Conservation (phyloP, 2,113 vertebrate species). For the Grammomys dolichurus region DNA sequence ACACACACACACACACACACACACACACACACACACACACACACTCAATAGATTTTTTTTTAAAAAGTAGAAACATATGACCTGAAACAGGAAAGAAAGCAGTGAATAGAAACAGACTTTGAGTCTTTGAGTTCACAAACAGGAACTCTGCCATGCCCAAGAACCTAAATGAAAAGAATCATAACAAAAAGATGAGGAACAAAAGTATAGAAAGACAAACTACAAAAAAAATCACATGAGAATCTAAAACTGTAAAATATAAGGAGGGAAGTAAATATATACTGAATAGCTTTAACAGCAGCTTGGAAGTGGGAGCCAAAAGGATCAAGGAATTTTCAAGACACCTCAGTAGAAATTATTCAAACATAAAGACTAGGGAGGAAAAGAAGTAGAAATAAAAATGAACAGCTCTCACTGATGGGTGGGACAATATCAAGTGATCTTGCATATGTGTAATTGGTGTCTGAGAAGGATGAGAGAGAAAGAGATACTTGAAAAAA, state of each 20-base stretch:
- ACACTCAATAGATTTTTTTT: background rate
- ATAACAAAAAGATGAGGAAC: constrained; percentile 2
- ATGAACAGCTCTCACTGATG: background rate
- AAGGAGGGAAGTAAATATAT: constrained; percentile 34
- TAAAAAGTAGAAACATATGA: constrained; percentile 20
- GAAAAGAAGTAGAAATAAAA: constrained; percentile 38
- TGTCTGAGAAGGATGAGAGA: background rate
- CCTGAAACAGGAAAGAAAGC: constrained; percentile 24
- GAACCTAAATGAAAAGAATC: constrained; percentile 30
- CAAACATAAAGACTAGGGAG: constrained; percentile 13
- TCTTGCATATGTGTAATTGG: background rate
- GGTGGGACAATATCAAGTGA: background rate
- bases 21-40: background rate
- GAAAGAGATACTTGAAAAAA: background rate
- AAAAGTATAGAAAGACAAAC: constrained; percentile 35
- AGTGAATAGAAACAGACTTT: constrained; percentile 25
- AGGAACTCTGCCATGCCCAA: background rate
- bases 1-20: background rate
- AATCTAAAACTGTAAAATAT: constrained; percentile 60
- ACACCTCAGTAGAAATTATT: constrained; percentile 38
- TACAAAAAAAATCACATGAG: constrained; percentile 6
- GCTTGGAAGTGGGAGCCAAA: constrained; percentile 27
- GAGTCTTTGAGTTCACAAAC: background rate
- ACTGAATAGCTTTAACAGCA: constrained; percentile 2
- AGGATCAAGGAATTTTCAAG: constrained; percentile 41